phyloP scores from a whole-genome alignment of 2,113 vertebrate genomes.

The Aspidoscelis tigris region DNA sequence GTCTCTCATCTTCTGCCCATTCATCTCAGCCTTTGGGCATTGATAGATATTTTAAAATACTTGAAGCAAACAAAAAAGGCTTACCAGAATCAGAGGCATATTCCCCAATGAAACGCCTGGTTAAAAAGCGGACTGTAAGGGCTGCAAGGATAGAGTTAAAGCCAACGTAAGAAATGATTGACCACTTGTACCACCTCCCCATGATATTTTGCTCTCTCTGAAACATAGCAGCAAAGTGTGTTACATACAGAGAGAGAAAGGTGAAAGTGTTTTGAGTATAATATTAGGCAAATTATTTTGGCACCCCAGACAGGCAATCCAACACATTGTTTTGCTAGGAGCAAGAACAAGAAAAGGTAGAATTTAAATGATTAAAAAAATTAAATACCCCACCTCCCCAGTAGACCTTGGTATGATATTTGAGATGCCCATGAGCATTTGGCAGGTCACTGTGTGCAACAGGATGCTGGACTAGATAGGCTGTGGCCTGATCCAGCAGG shows the following conservation, averaged over 20 bases:
- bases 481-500: too few species aligned
- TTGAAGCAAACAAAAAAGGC: not conserved
- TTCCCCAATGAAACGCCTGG: constrained; percentile 84
- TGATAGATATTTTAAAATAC: too few species aligned
- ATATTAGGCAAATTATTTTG: not conserved
- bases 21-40: not conserved
- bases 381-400: too few species aligned
- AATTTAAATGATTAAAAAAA: too few species aligned
- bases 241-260: not conserved
- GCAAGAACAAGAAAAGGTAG: not conserved
- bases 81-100: constrained; percentile 86
- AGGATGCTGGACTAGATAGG: too few species aligned
- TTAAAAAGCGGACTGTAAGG: constrained; percentile 86
- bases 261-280: not conserved
- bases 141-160: constrained; percentile 71
- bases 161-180: not conserved
- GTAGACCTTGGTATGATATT: too few species aligned
- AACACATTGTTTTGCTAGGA: not conserved
- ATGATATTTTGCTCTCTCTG: not conserved
- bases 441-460: too few species aligned
- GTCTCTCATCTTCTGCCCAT: not conserved
- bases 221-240: not conserved
- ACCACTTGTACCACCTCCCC: not conserved
- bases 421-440: too few species aligned
- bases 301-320: not conserved